phyloP scores from a whole-genome alignment of 2,113 vertebrate species.

The Oncorhynchus masou region DNA sequence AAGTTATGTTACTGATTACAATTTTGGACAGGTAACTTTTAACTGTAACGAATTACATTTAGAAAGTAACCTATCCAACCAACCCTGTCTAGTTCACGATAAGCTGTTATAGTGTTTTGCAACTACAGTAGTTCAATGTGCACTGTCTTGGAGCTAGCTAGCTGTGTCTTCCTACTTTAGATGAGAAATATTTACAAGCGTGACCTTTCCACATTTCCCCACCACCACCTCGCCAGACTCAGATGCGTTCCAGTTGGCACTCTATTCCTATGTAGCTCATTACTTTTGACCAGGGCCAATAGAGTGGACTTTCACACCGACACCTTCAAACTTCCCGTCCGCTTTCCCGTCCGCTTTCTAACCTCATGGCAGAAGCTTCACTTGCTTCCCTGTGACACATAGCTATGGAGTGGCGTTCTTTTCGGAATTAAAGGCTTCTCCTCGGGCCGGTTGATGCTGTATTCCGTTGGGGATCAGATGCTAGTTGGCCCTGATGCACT shows the following conservation, averaged over 20 bases:
- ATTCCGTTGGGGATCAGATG: slow-evolving; percentile 42
- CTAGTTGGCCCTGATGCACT: slow-evolving; percentile 53
- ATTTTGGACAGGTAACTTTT: no score
- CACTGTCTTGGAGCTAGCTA: slow-evolving; percentile 33
- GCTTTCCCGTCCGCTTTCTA: not conserved
- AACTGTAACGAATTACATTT: no score
- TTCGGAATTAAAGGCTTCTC: slow-evolving; percentile 60
- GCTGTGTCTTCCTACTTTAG: slow-evolving; percentile 36
- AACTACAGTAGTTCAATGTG: slow-evolving; percentile 23
- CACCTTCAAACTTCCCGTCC: slow-evolving; percentile 45
- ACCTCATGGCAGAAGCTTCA: not conserved
- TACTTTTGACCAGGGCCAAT: not conserved
- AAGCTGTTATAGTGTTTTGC: slow-evolving; percentile 11
- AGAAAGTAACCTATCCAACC: no score
- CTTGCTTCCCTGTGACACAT: slow-evolving; percentile 37
- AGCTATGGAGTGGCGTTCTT: slow-evolving; percentile 31
- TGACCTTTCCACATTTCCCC: slow-evolving; percentile 55
- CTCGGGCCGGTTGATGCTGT: slow-evolving; percentile 59
- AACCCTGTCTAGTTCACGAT: no score
- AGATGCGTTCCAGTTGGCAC: not conserved
- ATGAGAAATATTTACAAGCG: slow-evolving; percentile 27
- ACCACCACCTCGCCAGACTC: not conserved
- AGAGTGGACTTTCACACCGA: slow-evolving; percentile 48
- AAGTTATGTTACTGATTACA: no score
- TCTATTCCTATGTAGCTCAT: not conserved